A percentile compares a stretch with the other conserved stretches of the same genome.
Conservation (phyloP, 2,888 invertebrate genomes). For the Gymnosoma rotundatum region DNA sequence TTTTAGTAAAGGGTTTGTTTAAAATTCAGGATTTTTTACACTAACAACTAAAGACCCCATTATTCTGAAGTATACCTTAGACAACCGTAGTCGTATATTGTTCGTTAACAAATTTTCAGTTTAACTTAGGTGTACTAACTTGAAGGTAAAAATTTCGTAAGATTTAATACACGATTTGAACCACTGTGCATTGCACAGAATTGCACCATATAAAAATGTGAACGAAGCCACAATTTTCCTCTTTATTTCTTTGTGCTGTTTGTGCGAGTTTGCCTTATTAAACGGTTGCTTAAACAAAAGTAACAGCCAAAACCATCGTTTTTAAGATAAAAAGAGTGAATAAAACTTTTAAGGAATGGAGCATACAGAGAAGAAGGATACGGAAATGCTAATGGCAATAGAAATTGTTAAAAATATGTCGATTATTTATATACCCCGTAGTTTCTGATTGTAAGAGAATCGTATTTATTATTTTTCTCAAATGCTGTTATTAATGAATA, state of each 20-base stretch:
- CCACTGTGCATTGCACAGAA: neutral
- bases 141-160: too few relatives aligned
- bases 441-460: neutral
- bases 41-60: too few relatives aligned
- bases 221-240: conserved; percentile 47
- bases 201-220: conserved; percentile 3
- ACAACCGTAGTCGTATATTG: too few relatives aligned
- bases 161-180: too few relatives aligned
- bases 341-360: neutral
- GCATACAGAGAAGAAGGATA: conserved; percentile 6
- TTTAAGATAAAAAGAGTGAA: neutral
- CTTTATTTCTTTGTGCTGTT: conserved; percentile 5
- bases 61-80: too few relatives aligned
- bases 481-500: too few relatives aligned
- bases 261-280: conserved; percentile 20
- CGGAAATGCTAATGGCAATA: conserved; percentile 31
- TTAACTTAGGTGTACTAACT: too few relatives aligned
- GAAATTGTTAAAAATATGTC: conserved; percentile 21
- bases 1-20: too few relatives aligned
- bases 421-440: conserved; percentile 15
- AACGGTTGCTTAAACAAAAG: conserved; percentile 57
- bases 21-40: too few relatives aligned
- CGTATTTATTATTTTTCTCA: too few relatives aligned
- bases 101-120: too few relatives aligned
- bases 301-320: conserved; percentile 54